Conservation (phyloP, 2,888 invertebrate species). For the Pristionchus exspectatus region DNA sequence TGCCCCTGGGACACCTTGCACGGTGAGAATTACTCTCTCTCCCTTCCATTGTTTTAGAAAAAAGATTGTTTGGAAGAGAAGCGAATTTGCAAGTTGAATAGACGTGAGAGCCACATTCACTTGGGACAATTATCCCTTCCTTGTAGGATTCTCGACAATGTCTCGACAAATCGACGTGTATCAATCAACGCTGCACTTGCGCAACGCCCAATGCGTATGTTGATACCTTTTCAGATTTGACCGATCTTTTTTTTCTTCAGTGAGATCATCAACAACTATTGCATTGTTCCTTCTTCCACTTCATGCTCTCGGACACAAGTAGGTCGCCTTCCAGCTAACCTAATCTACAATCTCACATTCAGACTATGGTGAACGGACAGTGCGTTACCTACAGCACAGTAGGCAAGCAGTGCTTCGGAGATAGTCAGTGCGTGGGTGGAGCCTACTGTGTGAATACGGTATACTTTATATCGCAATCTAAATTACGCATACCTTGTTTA, state of each 20-base stretch:
- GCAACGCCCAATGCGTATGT: constrained; percentile 1
- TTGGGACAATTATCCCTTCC: no score
- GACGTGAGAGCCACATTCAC: no score
- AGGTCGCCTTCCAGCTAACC: background rate
- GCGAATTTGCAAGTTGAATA: no score
- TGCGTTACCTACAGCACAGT: background rate
- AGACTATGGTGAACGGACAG: constrained; percentile 22
- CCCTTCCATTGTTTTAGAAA: background rate
- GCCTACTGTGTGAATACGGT: background rate
- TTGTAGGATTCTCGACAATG: background rate
- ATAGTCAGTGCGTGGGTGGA: constrained; percentile 23
- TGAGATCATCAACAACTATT: background rate
- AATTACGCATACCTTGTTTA: no score
- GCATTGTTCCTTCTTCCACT: constrained; percentile 30
- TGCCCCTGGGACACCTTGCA: background rate
- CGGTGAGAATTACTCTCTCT: background rate
- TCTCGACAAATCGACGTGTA: constrained; percentile 22
- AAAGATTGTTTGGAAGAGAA: no score
- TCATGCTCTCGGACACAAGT: constrained; percentile 17
- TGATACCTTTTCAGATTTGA: background rate
- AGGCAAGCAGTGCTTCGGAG: background rate
- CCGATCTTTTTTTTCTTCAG: background rate
- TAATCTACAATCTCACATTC: background rate
- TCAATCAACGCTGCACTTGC: constrained; percentile 29
- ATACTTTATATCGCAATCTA: no score